phyloP scores from a whole-genome alignment of 2,113 vertebrate species.

The Lampris incognitus region DNA sequence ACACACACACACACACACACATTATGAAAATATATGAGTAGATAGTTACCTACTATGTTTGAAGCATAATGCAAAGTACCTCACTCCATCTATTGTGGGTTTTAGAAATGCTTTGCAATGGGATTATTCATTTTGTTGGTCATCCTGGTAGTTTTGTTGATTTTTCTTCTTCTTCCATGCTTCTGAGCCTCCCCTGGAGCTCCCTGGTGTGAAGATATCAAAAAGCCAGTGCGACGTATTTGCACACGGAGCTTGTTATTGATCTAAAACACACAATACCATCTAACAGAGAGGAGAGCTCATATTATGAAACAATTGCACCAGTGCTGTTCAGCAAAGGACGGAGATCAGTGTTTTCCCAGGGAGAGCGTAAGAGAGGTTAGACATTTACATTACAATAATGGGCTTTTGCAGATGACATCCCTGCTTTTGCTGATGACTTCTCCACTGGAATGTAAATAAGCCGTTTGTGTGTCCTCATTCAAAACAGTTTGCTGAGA shows the following conservation, averaged over 20 bases:
- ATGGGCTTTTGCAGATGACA: conserved; percentile 47
- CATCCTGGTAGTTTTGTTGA: conserved; percentile 34
- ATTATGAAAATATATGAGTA: too few relatives aligned
- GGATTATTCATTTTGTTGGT: conserved; percentile 39
- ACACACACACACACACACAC: too few relatives aligned
- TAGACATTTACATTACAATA: conserved; percentile 60
- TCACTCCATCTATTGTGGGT: background rate
- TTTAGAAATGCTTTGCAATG: background rate
- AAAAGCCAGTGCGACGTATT: conserved; percentile 59
- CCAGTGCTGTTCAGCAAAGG: conserved; percentile 28
- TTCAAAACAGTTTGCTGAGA: conserved; percentile 14
- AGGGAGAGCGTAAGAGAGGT: conserved; percentile 50
- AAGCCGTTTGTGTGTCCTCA: conserved; percentile 30
- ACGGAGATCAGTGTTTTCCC: conserved; percentile 52
- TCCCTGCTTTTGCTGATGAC: background rate
- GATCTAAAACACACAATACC: conserved; percentile 49
- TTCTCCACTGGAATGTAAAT: conserved; percentile 37
- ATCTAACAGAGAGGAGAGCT: conserved; percentile 28
- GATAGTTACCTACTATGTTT: conserved; percentile 5
- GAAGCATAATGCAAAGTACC: too few relatives aligned
- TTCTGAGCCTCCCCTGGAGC: conserved; percentile 52
- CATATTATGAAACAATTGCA: conserved; percentile 35
- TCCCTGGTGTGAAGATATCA: conserved; percentile 62
- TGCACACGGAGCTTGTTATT: conserved; percentile 56
- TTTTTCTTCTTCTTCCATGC: conserved; percentile 35